Conservation (phyloP, 1,140 invertebrate species). For the Tribolium castaneum region DNA sequence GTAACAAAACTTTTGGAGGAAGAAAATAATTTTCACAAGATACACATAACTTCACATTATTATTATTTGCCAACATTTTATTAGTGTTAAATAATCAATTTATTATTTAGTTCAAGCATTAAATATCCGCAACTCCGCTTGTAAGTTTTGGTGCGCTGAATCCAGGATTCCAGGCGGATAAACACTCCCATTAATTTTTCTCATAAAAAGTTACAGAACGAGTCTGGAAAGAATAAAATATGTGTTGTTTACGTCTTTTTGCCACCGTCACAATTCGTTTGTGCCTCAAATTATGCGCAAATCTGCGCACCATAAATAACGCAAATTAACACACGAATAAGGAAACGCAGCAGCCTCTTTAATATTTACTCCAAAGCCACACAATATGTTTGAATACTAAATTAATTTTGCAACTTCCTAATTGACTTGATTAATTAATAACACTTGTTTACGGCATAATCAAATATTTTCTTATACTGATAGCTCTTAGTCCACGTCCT, state of each 20-base stretch:
- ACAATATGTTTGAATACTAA: constrained; percentile 25
- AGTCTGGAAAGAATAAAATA: background rate
- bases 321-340: background rate
- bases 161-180: background rate
- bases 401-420: constrained; percentile 25
- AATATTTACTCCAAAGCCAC: constrained; percentile 22
- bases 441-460: background rate
- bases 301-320: background rate
- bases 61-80: no score
- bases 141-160: background rate
- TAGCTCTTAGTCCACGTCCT: background rate
- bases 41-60: no score
- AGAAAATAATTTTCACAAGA: no score
- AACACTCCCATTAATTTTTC: background rate
- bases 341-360: constrained; percentile 2
- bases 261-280: background rate
- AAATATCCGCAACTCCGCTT: background rate
- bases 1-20: no score
- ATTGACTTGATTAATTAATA: constrained; percentile 25
- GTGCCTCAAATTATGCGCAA: background rate
- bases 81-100: no score
- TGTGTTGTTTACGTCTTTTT: background rate
- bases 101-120: no score
- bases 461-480: background rate
- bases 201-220: background rate